phyloP scores from a whole-genome alignment of 2,797 vertebrate genomes.

The Poeciliopsis turneri region DNA sequence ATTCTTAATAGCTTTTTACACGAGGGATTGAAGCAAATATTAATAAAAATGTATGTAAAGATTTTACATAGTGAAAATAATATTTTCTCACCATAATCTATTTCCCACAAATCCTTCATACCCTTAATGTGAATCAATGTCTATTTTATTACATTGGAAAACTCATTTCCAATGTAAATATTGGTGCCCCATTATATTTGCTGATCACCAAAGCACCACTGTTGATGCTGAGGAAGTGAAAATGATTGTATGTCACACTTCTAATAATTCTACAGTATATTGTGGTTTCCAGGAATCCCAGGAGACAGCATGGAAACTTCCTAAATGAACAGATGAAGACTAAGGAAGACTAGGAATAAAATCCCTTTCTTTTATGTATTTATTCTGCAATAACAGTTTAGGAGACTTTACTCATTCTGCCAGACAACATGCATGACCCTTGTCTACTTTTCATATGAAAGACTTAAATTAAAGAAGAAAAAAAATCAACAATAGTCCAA shows the following conservation, averaged over 20 bases:
- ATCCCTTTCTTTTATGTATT: neutral
- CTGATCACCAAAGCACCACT: neutral
- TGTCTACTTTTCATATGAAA: neutral
- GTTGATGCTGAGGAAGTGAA: neutral
- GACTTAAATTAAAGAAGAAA: conserved; percentile 24
- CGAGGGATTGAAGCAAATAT: neutral
- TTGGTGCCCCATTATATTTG: neutral
- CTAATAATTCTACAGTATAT: neutral
- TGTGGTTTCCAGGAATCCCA: neutral
- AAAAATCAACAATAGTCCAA: conserved; percentile 56
- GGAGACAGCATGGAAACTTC: neutral
- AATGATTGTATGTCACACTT: neutral
- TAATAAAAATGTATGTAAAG: neutral
- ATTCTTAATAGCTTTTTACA: neutral
- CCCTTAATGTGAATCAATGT: neutral
- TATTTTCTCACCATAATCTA: neutral
- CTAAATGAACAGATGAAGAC: neutral
- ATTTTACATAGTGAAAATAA: neutral
- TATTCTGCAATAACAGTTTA: neutral
- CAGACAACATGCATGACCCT: neutral
- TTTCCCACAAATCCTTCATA: neutral
- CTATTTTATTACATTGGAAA: neutral
- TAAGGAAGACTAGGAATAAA: neutral
- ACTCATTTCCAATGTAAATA: neutral
- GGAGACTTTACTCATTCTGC: neutral